Conservation (phyloP, 2,113 vertebrate genomes). For the Salvelinus sp. region DNA sequence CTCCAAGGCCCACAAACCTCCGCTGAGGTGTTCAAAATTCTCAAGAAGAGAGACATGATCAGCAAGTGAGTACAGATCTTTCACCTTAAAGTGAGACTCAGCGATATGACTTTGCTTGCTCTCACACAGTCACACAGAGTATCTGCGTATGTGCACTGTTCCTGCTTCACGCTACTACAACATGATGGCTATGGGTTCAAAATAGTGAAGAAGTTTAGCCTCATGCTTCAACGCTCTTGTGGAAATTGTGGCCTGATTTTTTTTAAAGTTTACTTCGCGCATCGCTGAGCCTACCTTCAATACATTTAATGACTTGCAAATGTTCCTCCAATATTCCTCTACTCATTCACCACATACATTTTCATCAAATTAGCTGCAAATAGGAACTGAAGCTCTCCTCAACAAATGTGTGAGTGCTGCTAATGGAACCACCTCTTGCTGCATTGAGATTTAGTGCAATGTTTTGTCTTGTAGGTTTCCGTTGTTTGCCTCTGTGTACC, state of each 20-base stretch:
- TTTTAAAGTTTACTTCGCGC: background rate
- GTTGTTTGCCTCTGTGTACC: conserved; percentile 79
- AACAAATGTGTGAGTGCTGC: background rate
- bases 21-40: conserved; percentile 67
- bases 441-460: background rate
- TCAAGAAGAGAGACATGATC: conserved; percentile 59
- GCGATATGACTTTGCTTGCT: background rate
- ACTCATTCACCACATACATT: no score
- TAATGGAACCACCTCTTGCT: background rate
- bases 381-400: background rate
- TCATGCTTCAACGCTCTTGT: no score
- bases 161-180: background rate
- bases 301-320: no score
- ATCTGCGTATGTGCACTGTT: no score
- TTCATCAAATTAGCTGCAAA: no score
- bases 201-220: no score
- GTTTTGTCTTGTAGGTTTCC: conserved; percentile 75
- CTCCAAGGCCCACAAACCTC: conserved; percentile 85
- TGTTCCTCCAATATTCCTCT: no score
- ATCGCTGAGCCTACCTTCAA: background rate
- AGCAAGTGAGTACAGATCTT: conserved; percentile 62
- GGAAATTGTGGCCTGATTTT: no score
- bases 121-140: background rate
- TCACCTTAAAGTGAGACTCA: background rate
- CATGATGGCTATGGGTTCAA: no score